phyloP scores from a whole-genome alignment of 2,888 invertebrate genomes.

The Maniola hyperantus region DNA sequence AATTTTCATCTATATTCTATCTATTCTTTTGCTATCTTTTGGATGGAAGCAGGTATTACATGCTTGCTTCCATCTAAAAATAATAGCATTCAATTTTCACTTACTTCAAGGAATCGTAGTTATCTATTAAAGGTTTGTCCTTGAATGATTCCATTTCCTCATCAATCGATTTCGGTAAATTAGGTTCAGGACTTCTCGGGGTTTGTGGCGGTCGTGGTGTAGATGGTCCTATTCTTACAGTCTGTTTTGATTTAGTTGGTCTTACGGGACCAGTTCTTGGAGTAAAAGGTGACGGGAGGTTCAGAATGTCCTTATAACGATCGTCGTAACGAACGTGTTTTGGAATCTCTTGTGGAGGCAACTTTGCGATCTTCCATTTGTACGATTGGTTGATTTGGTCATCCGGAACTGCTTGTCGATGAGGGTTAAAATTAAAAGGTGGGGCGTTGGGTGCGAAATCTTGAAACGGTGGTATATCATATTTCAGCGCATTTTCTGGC shows the following conservation, averaged over 20 bases:
- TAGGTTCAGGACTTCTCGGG: conserved; percentile 29
- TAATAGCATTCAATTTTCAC: too few species aligned
- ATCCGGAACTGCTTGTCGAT: conserved; percentile 39
- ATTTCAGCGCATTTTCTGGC: conserved; percentile 26
- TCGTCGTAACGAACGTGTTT: conserved; percentile 15
- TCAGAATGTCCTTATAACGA: background rate
- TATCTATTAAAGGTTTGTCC: conserved; percentile 45
- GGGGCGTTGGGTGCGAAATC: background rate
- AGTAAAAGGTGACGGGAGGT: conserved; percentile 42
- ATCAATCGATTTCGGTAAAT: conserved; percentile 41
- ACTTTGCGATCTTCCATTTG: conserved; percentile 32
- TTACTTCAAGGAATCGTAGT: conserved; percentile 44
- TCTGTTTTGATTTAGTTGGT: conserved; percentile 38
- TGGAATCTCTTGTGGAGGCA: conserved; percentile 23
- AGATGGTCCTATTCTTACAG: conserved; percentile 20
- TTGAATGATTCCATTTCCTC: conserved; percentile 45
- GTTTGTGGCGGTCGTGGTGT: conserved; percentile 14
- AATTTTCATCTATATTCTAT: too few species aligned
- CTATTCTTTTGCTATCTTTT: too few species aligned
- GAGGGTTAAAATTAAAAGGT: conserved; percentile 15
- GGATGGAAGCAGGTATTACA: too few species aligned
- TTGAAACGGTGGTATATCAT: conserved; percentile 29
- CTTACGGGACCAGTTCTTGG: conserved; percentile 42
- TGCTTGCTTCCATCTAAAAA: too few species aligned
- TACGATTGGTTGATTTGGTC: conserved; percentile 34